Evolutionary conservation across 2,113 vertebrate species (phyloP).

Genomic region (Onychostruthus taczanowskii): DNA sequence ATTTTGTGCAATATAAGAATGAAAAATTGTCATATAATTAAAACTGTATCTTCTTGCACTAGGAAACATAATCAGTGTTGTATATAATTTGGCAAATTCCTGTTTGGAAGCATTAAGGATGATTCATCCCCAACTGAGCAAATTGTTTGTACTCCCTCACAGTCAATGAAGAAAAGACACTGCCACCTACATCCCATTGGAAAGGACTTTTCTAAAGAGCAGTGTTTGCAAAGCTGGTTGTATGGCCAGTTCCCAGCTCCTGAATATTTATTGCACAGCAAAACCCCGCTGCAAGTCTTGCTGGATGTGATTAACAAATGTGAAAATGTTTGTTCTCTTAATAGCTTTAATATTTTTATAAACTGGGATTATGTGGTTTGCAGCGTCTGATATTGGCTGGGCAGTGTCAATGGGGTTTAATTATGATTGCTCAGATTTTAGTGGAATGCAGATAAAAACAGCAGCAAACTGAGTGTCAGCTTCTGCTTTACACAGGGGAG

Average conservation of each 20-base stretch:
- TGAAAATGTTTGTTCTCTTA: not conserved
- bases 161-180: not conserved
- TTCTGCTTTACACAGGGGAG: not conserved
- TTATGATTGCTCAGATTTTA: not conserved
- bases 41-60: not conserved
- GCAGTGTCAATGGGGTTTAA: not conserved
- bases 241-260: not conserved
- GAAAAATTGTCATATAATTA: not conserved
- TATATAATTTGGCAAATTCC: conserved; percentile 16
- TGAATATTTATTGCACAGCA: not conserved
- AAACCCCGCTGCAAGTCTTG: not conserved
- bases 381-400: not conserved
- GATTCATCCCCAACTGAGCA: not conserved
- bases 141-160: not conserved
- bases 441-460: not conserved
- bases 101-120: conserved; percentile 7
- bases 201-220: not conserved
- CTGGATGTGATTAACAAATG: not conserved
- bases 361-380: not conserved
- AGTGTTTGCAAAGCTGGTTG: not conserved
- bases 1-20: not conserved
- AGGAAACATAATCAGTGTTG: not conserved
- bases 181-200: not conserved
- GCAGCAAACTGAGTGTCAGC: not conserved
- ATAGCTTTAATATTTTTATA: not conserved